phyloP scores from a whole-genome alignment of 2,888 invertebrate genomes.

The Sycophila texana region DNA sequence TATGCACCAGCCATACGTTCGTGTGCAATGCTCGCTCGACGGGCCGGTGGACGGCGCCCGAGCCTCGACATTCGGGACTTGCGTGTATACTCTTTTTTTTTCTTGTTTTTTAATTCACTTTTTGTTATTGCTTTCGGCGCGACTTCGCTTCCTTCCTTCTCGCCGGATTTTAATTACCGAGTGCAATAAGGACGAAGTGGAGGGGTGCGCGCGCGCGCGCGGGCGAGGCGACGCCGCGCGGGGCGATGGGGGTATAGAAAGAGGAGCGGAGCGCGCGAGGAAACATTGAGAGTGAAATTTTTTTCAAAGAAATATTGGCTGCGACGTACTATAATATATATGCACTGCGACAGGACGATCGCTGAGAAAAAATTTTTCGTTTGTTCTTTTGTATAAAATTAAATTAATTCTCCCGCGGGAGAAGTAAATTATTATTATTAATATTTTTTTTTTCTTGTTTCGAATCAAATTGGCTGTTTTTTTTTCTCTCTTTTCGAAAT shows the following conservation, averaged over 20 bases:
- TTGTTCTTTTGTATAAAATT: conserved; percentile 37
- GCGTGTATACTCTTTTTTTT: too few species aligned
- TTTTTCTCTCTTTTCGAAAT: conserved; percentile 51
- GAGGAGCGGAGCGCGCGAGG: conserved; percentile 49
- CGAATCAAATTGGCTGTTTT: conserved; percentile 56
- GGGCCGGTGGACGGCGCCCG: too few species aligned
- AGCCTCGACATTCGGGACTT: too few species aligned
- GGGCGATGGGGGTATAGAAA: conserved; percentile 35
- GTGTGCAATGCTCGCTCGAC: background rate
- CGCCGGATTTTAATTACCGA: conserved; percentile 36
- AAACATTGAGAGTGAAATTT: conserved; percentile 54
- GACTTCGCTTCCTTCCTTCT: too few species aligned
- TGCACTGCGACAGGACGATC: too few species aligned
- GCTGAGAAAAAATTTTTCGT: conserved; percentile 38
- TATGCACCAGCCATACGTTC: background rate
- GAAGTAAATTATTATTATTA: conserved; percentile 54
- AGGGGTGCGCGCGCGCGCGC: conserved; percentile 53
- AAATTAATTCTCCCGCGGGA: conserved; percentile 29
- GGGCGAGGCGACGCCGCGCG: conserved; percentile 35
- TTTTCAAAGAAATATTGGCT: conserved; percentile 19
- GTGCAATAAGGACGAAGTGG: conserved; percentile 56
- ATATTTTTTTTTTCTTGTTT: conserved; percentile 47
- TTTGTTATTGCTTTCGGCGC: too few species aligned
- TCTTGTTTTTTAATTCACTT: too few species aligned
- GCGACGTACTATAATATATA: background rate